Percentiles rank a stretch among this genome's conserved stretches.
Conservation (phyloP, 2,113 vertebrate genomes). For the Pangasianodon hypophthalmus region DNA sequence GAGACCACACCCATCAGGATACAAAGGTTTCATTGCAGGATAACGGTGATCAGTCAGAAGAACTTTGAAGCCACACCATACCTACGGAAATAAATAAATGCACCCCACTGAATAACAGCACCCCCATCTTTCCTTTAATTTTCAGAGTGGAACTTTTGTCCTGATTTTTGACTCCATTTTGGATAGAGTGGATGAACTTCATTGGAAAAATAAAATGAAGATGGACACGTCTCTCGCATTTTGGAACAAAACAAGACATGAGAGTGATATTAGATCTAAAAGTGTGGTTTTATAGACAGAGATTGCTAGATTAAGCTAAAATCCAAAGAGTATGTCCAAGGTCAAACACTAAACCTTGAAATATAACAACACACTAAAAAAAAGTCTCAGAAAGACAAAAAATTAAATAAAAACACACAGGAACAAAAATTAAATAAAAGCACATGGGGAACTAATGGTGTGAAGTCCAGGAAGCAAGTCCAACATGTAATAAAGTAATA, state of each 20-base stretch:
- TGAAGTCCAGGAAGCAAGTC: too few species aligned
- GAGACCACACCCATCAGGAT: background rate
- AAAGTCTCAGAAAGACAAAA: too few species aligned
- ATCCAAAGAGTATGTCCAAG: background rate
- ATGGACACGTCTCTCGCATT: background rate
- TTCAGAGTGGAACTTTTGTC: background rate
- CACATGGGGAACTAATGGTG: too few species aligned
- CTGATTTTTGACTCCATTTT: too few species aligned
- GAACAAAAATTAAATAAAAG: too few species aligned
- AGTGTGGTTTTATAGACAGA: background rate
- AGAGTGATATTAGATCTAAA: background rate
- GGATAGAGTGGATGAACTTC: too few species aligned
- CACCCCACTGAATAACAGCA: too few species aligned
- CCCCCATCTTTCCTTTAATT: background rate
- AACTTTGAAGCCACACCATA: background rate
- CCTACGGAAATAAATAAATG: too few species aligned
- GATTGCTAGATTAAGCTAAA: background rate
- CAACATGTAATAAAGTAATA: too few species aligned
- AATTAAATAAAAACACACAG: too few species aligned
- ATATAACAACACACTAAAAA: too few species aligned
- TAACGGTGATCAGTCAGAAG: background rate
- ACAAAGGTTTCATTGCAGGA: background rate
- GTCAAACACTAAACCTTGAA: background rate
- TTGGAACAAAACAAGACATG: background rate
- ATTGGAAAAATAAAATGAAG: background rate